Percentiles rank a stretch among this genome's conserved stretches.
Evolutionary conservation across 2,888 invertebrate genomes (phyloP).

Genomic region (Mimachlamys varia): DNA sequence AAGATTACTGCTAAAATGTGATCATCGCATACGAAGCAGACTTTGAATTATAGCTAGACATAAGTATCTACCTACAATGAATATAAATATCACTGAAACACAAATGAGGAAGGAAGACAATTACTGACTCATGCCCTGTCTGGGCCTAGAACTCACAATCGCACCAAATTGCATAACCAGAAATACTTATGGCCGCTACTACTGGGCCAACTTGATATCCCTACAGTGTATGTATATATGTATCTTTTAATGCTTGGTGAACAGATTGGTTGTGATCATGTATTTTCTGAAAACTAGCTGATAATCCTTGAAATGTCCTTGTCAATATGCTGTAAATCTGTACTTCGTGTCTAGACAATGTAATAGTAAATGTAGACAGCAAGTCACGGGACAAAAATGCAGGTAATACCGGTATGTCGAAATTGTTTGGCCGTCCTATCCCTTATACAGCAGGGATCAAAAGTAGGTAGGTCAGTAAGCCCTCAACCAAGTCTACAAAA

Average conservation of each 20-base stretch:
- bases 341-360: slow-evolving; percentile 15
- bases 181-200: too few species aligned
- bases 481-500: not conserved
- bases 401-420: not conserved
- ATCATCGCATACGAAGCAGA: too few species aligned
- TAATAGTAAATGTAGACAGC: not conserved
- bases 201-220: too few species aligned
- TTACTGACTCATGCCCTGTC: too few species aligned
- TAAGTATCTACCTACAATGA: too few species aligned
- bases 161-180: too few species aligned
- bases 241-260: not conserved
- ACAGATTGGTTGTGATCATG: not conserved
- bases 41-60: too few species aligned
- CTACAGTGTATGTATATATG: too few species aligned
- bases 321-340: not conserved
- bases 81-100: too few species aligned
- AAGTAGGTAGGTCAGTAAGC: not conserved
- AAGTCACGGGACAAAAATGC: not conserved
- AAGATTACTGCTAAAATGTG: not conserved
- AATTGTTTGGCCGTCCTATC: not conserved
- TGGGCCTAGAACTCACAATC: too few species aligned
- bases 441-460: not conserved
- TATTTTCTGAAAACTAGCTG: not conserved
- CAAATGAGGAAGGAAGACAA: too few species aligned
- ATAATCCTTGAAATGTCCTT: not conserved